phyloP scores from a whole-genome alignment of 1,140 invertebrate species.

The Odontomachus brunneus region DNA sequence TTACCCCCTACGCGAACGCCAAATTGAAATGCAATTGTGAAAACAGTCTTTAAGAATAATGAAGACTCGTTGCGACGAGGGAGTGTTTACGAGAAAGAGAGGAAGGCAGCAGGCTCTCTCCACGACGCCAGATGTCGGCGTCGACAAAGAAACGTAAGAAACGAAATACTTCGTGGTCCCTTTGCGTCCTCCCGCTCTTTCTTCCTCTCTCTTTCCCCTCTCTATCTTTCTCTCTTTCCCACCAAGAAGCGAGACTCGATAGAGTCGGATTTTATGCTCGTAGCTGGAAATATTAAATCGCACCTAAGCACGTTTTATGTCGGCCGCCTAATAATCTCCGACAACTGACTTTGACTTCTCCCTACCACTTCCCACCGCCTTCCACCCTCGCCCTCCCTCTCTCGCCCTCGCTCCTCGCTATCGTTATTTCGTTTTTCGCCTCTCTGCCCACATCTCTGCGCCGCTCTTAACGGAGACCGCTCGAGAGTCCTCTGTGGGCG shows the following conservation, averaged over 20 bases:
- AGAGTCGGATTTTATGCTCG: constrained; percentile 78
- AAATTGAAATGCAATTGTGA: constrained; percentile 31
- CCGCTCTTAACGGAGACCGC: constrained; percentile 14
- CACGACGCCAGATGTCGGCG: constrained; percentile 73
- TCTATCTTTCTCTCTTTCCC: constrained; percentile 1
- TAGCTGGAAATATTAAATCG: constrained; percentile 84
- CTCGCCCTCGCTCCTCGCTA: constrained; percentile 3
- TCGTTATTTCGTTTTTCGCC: constrained; percentile 56
- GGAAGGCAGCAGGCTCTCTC: constrained; percentile 60
- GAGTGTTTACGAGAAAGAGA: constrained; percentile 57
- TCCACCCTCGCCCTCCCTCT: constrained; percentile 34
- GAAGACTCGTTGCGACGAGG: constrained; percentile 35
- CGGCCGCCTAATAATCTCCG: constrained; percentile 79
- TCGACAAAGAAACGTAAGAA: constrained; percentile 72
- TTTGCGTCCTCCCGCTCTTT: constrained; percentile 33
- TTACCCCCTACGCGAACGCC: not conserved
- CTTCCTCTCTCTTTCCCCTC: not conserved
- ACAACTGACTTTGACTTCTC: constrained; percentile 67
- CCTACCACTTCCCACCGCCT: constrained; percentile 49
- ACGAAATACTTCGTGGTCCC: constrained; percentile 65
- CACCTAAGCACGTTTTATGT: constrained; percentile 82
- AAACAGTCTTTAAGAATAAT: constrained; percentile 51
- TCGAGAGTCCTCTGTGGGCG: constrained; percentile 49
- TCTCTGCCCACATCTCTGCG: constrained; percentile 26
- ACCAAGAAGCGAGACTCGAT: constrained; percentile 51